Percentiles rank a stretch among this genome's conserved stretches.
Conservation (phyloP, 2,888 invertebrate genomes). For the Parelbella ahira region DNA sequence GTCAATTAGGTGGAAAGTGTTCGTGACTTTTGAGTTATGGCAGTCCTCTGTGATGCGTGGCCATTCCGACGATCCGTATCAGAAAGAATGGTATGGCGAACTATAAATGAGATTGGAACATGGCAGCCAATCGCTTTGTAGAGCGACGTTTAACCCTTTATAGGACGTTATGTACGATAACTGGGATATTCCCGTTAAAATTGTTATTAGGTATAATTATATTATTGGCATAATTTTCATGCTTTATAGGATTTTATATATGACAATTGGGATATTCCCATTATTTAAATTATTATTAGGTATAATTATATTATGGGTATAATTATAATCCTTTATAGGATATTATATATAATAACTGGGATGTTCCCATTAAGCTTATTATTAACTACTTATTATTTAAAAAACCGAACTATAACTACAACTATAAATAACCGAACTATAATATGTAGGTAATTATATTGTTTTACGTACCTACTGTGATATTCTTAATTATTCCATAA, state of each 20-base stretch:
- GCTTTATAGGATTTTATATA: background rate
- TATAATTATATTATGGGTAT: background rate
- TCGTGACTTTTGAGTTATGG: conserved; percentile 78
- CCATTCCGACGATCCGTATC: conserved; percentile 55
- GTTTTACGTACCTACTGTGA: too few species aligned
- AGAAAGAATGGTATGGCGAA: conserved; percentile 44
- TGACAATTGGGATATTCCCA: conserved; percentile 2
- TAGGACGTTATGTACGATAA: background rate
- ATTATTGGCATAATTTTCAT: too few species aligned
- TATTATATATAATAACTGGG: background rate
- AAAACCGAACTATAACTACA: too few species aligned
- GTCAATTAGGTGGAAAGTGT: conserved; percentile 71
- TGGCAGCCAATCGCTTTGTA: conserved; percentile 28
- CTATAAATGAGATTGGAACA: conserved; percentile 60
- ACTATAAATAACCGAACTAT: too few species aligned
- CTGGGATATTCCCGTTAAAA: conserved; percentile 1
- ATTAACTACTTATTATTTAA: too few species aligned
- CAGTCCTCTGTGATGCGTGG: conserved; percentile 63
- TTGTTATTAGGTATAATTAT: too few species aligned
- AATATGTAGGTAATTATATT: too few species aligned
- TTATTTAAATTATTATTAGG: too few species aligned
- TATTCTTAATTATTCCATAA: too few species aligned
- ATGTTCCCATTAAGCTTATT: conserved; percentile 2
- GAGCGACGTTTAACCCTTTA: conserved; percentile 2
- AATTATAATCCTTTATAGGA: background rate